A percentile compares a stretch with the other conserved stretches of the same genome.
phyloP scores from a whole-genome alignment of 2,113 vertebrate genomes.

The Columbina picui region DNA sequence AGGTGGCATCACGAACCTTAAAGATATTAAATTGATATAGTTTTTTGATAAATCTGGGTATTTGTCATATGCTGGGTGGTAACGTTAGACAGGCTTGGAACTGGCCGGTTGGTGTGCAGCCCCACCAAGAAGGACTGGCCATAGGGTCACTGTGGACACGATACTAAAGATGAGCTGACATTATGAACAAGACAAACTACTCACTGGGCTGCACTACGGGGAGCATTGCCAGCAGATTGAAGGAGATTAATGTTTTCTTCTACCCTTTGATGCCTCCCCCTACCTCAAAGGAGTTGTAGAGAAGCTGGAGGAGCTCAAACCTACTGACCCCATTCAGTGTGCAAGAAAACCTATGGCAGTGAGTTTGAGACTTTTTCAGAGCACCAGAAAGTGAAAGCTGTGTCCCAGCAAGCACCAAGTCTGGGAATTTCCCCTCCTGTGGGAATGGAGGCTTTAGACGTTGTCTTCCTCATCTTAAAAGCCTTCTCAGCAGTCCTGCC shows the following conservation, averaged over 20 bases:
- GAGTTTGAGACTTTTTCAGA: not conserved
- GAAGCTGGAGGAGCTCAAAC: not conserved
- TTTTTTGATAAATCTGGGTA: not conserved
- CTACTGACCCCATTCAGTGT: fast-evolving
- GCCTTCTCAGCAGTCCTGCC: not conserved
- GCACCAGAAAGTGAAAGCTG: not conserved
- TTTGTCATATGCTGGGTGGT: not conserved
- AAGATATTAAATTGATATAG: not conserved
- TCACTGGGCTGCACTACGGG: not conserved
- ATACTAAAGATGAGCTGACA: not conserved
- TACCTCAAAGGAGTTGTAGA: not conserved
- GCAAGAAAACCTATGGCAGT: not conserved
- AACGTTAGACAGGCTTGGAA: not conserved
- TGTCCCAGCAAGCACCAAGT: not conserved
- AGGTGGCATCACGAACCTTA: not conserved
- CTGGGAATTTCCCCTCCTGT: not conserved
- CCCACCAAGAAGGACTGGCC: not conserved
- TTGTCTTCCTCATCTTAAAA: slow-evolving; percentile 7
- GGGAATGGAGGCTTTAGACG: not conserved
- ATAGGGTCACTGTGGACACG: fast-evolving
- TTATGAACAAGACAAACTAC: not conserved
- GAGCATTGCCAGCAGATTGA: not conserved
- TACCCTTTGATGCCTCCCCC: not conserved
- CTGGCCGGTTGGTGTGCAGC: not conserved
- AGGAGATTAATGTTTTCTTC: not conserved